Conservation (phyloP, 1,140 invertebrate species). For the Psilanteris sp. region DNA sequence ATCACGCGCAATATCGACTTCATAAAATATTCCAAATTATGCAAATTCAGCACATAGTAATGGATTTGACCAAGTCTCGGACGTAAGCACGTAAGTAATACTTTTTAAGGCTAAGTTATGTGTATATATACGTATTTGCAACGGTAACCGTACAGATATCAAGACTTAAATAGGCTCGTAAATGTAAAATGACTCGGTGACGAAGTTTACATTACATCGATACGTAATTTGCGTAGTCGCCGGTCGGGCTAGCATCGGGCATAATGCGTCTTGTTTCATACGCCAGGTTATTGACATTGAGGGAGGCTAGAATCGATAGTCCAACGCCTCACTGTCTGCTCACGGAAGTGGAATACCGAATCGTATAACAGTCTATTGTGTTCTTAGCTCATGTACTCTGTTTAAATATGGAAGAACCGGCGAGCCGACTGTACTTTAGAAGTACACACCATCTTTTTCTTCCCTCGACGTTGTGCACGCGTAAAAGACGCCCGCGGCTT, state of each 20-base stretch:
- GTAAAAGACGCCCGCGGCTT: constrained; percentile 29
- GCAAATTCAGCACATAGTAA: too few relatives aligned
- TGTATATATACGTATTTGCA: constrained; percentile 26
- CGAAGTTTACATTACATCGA: constrained; percentile 33
- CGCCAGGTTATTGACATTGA: constrained; percentile 59
- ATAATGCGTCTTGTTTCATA: constrained; percentile 52
- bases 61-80: too few relatives aligned
- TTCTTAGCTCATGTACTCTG: constrained; percentile 52
- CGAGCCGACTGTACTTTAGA: constrained; percentile 3
- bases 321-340: constrained; percentile 61
- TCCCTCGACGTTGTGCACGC: constrained; percentile 12
- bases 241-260: constrained; percentile 40
- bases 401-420: constrained; percentile 61
- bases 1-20: too few relatives aligned
- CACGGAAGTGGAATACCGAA: constrained; percentile 61
- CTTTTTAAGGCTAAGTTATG: background rate
- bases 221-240: constrained; percentile 43
- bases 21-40: too few relatives aligned
- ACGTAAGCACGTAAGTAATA: background rate
- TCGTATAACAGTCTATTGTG: constrained; percentile 62
- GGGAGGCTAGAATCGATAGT: constrained; percentile 57
- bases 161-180: constrained; percentile 40
- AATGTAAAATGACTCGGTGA: constrained; percentile 22
- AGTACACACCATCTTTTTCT: constrained; percentile 4
- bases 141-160: constrained; percentile 21